A percentile compares a stretch with the other conserved stretches of the same genome.
Conservation (phyloP, 2,888 invertebrate genomes). For the Linnaemya tessellans region DNA sequence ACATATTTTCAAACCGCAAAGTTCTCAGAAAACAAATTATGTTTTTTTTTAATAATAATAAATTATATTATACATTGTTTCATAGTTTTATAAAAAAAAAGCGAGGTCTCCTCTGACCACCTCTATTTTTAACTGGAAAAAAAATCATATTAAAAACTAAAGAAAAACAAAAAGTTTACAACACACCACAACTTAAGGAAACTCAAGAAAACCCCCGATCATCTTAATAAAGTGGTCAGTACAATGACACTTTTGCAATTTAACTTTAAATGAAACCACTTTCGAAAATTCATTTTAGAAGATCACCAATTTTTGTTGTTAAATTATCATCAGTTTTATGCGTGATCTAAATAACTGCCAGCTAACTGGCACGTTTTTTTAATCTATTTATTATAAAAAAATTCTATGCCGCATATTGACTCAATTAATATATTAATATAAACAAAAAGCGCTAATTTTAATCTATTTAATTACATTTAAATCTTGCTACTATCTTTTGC, state of each 20-base stretch:
- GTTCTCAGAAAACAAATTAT: conserved; percentile 29
- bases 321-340: not conserved
- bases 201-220: not conserved
- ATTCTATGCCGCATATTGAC: too few species aligned
- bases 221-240: not conserved
- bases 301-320: not conserved
- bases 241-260: not conserved
- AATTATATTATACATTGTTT: conserved; percentile 11
- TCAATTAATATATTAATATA: too few species aligned
- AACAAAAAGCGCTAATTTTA: too few species aligned
- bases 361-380: conserved; percentile 5
- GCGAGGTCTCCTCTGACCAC: not conserved
- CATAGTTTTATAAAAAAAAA: not conserved
- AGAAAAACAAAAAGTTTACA: not conserved
- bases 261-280: not conserved
- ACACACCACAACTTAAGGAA: not conserved
- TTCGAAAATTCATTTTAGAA: too few species aligned
- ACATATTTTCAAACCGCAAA: conserved; percentile 40
- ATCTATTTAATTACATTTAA: not conserved
- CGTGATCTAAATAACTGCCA: not conserved
- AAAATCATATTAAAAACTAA: not conserved
- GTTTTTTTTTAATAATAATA: conserved; percentile 2
- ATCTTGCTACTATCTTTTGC: not conserved
- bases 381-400: not conserved
- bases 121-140: conserved; percentile 18